Conservation (phyloP, 2,113 vertebrate genomes). For the Podarcis raffonei region DNA sequence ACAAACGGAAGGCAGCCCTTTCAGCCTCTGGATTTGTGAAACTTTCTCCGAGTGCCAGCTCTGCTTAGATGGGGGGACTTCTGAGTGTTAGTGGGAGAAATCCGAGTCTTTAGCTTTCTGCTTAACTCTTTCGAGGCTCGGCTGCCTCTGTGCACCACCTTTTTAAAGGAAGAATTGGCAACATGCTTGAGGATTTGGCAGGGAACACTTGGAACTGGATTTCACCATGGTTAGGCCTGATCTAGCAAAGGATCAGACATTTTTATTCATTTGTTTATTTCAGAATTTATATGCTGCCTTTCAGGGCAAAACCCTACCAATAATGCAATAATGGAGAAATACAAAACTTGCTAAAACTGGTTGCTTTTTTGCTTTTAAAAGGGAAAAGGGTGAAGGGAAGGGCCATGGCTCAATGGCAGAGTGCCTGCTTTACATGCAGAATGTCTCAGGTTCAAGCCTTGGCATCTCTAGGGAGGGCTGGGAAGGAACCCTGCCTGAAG, state of each 20-base stretch:
- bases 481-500: too few relatives aligned
- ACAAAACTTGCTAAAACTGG: too few relatives aligned
- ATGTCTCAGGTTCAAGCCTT: too few relatives aligned
- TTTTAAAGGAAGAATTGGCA: neutral
- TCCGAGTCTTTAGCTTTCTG: slow-evolving; percentile 21
- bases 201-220: neutral
- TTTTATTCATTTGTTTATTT: neutral
- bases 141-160: neutral
- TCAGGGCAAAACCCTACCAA: too few relatives aligned
- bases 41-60: slow-evolving; percentile 69
- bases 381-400: too few relatives aligned
- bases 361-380: too few relatives aligned
- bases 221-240: neutral
- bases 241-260: neutral
- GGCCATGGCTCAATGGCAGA: too few relatives aligned
- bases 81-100: slow-evolving; percentile 60
- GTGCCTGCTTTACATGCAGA: too few relatives aligned
- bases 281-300: too few relatives aligned
- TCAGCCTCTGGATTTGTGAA: slow-evolving; percentile 68
- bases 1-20: slow-evolving; percentile 58
- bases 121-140: slow-evolving; percentile 61
- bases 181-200: neutral
- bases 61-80: slow-evolving; percentile 60
- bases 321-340: too few relatives aligned
- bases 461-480: too few relatives aligned